phyloP scores from a whole-genome alignment of 1,140 invertebrate genomes.

The Manduca sexta region DNA sequence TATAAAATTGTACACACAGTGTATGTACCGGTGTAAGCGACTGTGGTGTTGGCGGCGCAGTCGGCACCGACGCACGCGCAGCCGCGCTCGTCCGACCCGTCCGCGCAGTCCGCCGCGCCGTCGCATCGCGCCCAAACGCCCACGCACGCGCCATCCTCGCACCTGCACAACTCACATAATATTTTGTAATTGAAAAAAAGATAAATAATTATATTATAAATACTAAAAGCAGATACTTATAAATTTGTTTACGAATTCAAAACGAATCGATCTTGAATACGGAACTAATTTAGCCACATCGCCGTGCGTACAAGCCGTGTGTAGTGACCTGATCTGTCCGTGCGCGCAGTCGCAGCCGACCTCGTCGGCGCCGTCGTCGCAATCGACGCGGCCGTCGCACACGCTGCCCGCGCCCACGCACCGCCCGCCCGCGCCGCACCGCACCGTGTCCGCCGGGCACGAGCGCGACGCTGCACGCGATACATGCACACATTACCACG shows the following conservation, averaged over 20 bases:
- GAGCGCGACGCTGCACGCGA: slow-evolving; percentile 58
- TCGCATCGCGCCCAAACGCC: slow-evolving; percentile 78
- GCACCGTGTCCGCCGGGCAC: slow-evolving; percentile 72
- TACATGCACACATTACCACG: neutral
- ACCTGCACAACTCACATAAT: slow-evolving; percentile 43
- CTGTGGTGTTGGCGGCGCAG: slow-evolving; percentile 33
- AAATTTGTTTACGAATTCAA: no score
- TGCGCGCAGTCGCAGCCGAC: slow-evolving; percentile 74
- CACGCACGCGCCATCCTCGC: slow-evolving; percentile 76
- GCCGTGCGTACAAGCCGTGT: neutral
- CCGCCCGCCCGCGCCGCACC: slow-evolving; percentile 77
- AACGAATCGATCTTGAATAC: no score
- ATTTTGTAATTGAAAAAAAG: no score
- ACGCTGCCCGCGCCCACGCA: slow-evolving; percentile 79
- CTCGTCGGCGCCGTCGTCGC: slow-evolving; percentile 90
- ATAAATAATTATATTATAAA: no score
- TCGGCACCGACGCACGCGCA: slow-evolving; percentile 32
- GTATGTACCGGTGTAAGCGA: slow-evolving; percentile 31
- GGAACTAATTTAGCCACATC: no score
- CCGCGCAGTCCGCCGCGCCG: slow-evolving; percentile 78
- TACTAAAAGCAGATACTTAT: no score
- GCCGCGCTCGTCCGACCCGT: slow-evolving; percentile 75
- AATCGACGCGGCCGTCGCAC: slow-evolving; percentile 88
- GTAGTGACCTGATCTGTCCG: slow-evolving; percentile 43
- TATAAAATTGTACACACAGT: slow-evolving; percentile 23